Conservation (phyloP, 2,888 invertebrate species). For the Caenorhabditis zanzibari region DNA sequence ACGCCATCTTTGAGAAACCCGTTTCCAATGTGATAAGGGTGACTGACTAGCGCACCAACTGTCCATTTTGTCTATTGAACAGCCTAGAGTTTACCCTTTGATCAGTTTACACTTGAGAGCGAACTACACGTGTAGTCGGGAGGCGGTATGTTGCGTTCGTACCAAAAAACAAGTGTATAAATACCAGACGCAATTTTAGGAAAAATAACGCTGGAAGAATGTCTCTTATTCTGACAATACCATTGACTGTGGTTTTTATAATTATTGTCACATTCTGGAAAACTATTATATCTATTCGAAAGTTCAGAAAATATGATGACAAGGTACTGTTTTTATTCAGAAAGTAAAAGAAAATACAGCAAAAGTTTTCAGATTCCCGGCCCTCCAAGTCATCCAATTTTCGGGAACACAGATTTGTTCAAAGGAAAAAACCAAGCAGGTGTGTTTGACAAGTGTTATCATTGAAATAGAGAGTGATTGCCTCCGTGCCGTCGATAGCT, state of each 20-base stretch:
- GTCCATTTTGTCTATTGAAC: constrained; percentile 16
- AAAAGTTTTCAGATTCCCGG: constrained; percentile 33
- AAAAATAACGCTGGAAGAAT: constrained; percentile 8
- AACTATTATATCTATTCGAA: neutral
- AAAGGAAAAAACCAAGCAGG: constrained; percentile 23
- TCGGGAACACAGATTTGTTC: constrained; percentile 31
- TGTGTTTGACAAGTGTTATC: neutral
- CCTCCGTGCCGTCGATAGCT: constrained; percentile 70
- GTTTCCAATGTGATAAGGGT: constrained; percentile 12
- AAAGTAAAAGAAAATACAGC: neutral
- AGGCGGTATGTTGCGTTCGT: neutral
- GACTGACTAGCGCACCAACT: constrained; percentile 14
- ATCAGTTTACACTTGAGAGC: constrained; percentile 12
- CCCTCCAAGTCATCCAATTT: constrained; percentile 30
- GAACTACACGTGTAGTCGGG: constrained; percentile 15
- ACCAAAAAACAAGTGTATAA: neutral
- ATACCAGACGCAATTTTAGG: neutral
- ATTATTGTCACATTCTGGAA: constrained; percentile 33
- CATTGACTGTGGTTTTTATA: constrained; percentile 5
- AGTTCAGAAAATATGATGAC: constrained; percentile 41
- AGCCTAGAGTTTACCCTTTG: constrained; percentile 40
- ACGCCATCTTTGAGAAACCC: neutral
- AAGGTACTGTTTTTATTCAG: neutral
- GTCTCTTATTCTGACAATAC: constrained; percentile 29
- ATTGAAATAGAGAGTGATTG: neutral